Evolutionary conservation across 2,888 invertebrate genomes (phyloP).

Genomic region (Diplolepis rosae): DNA sequence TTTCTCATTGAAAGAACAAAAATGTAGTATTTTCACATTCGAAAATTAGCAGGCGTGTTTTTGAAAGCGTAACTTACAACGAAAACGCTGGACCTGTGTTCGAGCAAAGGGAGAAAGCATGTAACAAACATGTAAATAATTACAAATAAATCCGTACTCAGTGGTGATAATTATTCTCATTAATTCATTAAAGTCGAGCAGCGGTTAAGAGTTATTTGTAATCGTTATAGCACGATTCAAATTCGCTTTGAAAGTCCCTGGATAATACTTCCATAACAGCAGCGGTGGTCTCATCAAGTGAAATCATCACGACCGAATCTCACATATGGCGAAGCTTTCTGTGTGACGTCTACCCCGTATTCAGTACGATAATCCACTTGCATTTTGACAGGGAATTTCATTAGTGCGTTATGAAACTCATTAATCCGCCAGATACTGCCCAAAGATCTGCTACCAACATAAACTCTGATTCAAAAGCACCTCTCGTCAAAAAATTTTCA

Average conservation of each 20-base stretch:
- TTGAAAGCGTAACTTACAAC: too few relatives aligned
- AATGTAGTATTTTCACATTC: too few relatives aligned
- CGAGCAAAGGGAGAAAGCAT: neutral
- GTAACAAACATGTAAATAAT: constrained; percentile 12
- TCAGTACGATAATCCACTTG: constrained; percentile 66
- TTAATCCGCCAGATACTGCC: constrained; percentile 55
- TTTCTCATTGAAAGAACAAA: too few relatives aligned
- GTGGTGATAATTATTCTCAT: constrained; percentile 4
- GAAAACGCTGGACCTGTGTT: too few relatives aligned
- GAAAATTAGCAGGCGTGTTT: too few relatives aligned
- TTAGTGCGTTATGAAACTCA: constrained; percentile 69
- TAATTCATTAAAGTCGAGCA: constrained; percentile 41
- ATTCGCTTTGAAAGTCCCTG: constrained; percentile 54
- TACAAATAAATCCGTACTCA: constrained; percentile 6
- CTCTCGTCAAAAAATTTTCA: constrained; percentile 18
- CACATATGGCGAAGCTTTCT: constrained; percentile 64
- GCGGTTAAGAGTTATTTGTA: constrained; percentile 54
- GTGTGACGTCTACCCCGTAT: constrained; percentile 46
- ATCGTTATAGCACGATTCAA: constrained; percentile 56
- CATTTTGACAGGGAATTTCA: constrained; percentile 67
- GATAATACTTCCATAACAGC: constrained; percentile 63
- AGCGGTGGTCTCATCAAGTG: constrained; percentile 64
- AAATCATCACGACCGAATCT: constrained; percentile 67
- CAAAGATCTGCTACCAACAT: constrained; percentile 35
- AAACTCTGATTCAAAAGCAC: constrained; percentile 3